phyloP scores from a whole-genome alignment of 2,888 invertebrate species.

The Apodemia hepburni region DNA sequence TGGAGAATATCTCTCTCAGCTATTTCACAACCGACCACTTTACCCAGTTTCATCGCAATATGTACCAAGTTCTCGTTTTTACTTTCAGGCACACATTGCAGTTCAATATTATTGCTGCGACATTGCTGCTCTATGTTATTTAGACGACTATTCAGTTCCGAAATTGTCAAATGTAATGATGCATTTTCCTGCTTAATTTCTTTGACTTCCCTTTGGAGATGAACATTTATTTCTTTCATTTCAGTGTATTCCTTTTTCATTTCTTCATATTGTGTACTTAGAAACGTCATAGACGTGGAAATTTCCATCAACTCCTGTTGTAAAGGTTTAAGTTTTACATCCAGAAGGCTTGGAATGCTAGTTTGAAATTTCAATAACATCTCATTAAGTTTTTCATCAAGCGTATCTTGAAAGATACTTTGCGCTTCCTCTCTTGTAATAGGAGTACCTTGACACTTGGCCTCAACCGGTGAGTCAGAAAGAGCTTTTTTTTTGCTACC shows the following conservation, averaged over 20 bases:
- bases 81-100: too few species aligned
- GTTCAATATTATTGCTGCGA: too few species aligned
- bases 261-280: not conserved
- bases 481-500: not conserved
- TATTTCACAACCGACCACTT: too few species aligned
- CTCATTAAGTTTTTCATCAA: not conserved
- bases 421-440: not conserved
- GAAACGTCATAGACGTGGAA: not conserved
- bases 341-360: not conserved
- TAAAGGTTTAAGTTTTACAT: not conserved
- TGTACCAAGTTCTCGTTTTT: too few species aligned
- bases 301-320: not conserved
- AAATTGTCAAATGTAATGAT: not conserved
- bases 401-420: not conserved
- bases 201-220: not conserved
- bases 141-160: too few species aligned
- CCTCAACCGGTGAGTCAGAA: not conserved
- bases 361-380: not conserved
- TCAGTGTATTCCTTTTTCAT: not conserved
- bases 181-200: not conserved
- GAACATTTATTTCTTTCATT: not conserved
- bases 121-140: too few species aligned
- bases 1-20: not conserved
- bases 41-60: too few species aligned
- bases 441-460: not conserved